Base-by-base conservation (phyloP, 2,113 vertebrate genomes). In the Amphilophus citrinellus region DNA sequence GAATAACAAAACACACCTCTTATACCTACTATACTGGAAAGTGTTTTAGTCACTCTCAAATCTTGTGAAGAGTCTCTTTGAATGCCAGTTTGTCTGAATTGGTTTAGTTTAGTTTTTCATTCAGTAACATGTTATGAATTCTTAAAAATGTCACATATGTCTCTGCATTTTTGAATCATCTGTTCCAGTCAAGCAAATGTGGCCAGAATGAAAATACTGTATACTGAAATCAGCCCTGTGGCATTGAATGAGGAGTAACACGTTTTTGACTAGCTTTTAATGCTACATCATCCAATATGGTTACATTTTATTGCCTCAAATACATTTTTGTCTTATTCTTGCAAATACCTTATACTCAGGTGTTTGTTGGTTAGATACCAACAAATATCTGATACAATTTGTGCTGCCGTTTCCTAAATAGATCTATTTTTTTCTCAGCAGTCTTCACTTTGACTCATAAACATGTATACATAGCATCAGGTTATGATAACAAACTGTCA, bases 251-350 rank as follows among this genome's bases (percentile, higher is more conserved):
- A 32, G 44, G 17, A 2, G 17, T 53, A 32, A 13, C 15, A 42
- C 30, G 10, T 6, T 0, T 24, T 22, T 27, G 27, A 27, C 27
- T 27, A 27, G 27, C 27, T 27, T 27, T 27, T 27, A 27, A 27
- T 58, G 50, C 27, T 57, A 4, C 3, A 3, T 35, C 71, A 57
- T 71, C 15, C 17, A 71, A 20, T 30, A 50, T 50, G 42, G 22
- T 2, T 30, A 50, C 0, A 71, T 71, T 27, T 0, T 18, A 0
- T 68, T 53, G 30, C 18, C 2, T 71, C 66, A 30, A 50, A 20
- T 50, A 1, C 35, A 53, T 30, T 7, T 50, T 56, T n/a, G 5
- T 5, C 47, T 57, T 57, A 53, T 53, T 71, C 0, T 44, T 71
- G 9, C 24, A 32, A 71, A 71, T 0, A 71, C 24, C 9, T 30